Evolutionary conservation across 2,113 vertebrate genomes (phyloP), one percentile per base, ranked within the genome.

Genomic region (Propithecus coquereli): DNA sequence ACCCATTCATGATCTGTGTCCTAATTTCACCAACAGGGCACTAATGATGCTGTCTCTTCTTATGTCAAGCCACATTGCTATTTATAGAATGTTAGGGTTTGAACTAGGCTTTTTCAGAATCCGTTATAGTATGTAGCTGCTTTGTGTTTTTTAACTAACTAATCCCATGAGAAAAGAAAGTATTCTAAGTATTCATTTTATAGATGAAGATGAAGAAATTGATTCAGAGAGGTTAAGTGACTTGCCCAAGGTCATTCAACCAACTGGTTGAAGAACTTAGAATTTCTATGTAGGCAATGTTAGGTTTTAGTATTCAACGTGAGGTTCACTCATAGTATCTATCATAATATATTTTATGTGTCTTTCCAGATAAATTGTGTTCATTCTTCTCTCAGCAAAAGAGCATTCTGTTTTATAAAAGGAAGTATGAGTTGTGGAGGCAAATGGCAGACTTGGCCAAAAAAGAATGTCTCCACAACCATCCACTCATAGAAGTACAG

Each of bases 1-100:
- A 79, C 66, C 82, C 91, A 66, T 86, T 95, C 61, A 34, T 61
- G 30, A 18, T 93, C 86, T 50, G 70, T 93, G 91, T 83, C 88
- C 95, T 95, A 68, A 89, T 96, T 96, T 97, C 76, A 94, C 77
- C 87, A 82, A n/a, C 59, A 84, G 84, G 79, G 77, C 20, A 3
- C 40, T 91, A 89, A 92, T 32, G n/a, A 94, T 86, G 47, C 77
- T 30, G 3, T 91, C 76, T 86, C 63, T 84, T 87, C 18, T 12
- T 65, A 59, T 54, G 65, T 79, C 79, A 68, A 88, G 83, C 34
- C 68, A 83, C 74, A 14, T 3, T 45, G 22, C 83, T 97, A 65
- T 96, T 97, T 92, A 87, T 93, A 94, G 85, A 68, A 25, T 16
- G 1, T 45, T 32, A 37, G 63, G n/a, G 0, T 95, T 94, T 94